Base-by-base conservation (phyloP, 2,888 invertebrate genomes). In the Craniophora ligustri region DNA sequence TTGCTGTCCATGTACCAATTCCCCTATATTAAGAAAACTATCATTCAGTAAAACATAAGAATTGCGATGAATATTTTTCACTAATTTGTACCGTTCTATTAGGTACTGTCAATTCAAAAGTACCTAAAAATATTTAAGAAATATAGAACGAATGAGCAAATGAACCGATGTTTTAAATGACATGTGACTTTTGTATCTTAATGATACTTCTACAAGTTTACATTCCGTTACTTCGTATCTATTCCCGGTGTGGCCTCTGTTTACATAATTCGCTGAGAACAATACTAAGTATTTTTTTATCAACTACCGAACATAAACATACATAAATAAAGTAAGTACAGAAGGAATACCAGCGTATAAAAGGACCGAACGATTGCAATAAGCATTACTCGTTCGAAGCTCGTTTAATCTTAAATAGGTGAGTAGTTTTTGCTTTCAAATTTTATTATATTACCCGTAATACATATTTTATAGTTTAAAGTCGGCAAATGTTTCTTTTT, bases 331-430 rank as follows among this genome's bases (percentile, higher is more conserved):
- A 8, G 32, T 45, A 39, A 42, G 2, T 11, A 47, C 11, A 19
- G 30, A 26, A 38, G 40, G 41, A 38, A 35, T 23, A 50, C 34
- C 16, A 28, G 23, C 40, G 49, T 67, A 66, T 67, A 67, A 28
- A 66, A 67, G 56, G 44, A 40, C 7, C 26, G 40, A 13, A 14
- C 31, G 35, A 19, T 26, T 47, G 34, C 42, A 41, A 0, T 26
- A 8, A 44, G 15, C 34, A 18, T 54, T 66, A 67, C 34, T 66
- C 16, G 45, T 15, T 16, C 10, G 15, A 35, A 7, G 44, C 19
- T 44, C 44, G 26, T 45, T 48, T 39, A 42, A 48, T 32, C 44
- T 23, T 30, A 41, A 41, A 47, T 47, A 38, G 49, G 66, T 67
- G 46, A 67, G 66, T 60, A 3, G 6, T 13, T n/a, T n/a, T n/a